Conservation (phyloP, 2,113 vertebrate genomes). For the Lonchura striata region DNA sequence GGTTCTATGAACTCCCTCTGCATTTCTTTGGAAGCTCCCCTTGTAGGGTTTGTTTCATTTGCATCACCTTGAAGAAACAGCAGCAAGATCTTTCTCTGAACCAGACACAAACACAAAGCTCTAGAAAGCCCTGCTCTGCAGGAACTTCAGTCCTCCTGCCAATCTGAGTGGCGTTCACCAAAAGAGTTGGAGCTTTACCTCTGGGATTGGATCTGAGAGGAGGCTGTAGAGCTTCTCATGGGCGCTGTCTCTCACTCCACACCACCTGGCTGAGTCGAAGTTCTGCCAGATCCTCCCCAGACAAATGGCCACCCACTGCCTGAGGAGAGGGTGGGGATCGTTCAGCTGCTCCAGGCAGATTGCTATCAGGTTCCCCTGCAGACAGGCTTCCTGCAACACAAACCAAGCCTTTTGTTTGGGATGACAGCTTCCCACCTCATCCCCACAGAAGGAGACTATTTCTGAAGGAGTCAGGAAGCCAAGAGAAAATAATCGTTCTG, state of each 20-base stretch:
- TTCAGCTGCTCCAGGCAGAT: constrained; percentile 97
- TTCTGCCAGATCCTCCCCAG: constrained; percentile 98
- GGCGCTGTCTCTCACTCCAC: constrained; percentile 94
- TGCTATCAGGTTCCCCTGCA: constrained; percentile 95
- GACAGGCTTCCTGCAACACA: constrained; percentile 88
- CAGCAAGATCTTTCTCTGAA: background rate
- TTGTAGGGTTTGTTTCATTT: background rate
- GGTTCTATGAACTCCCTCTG: background rate
- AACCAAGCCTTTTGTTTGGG: background rate
- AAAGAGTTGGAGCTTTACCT: constrained; percentile 72
- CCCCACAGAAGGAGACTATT: background rate
- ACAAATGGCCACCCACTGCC: constrained; percentile 99
- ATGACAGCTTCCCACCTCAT: background rate
- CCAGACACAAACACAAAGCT: background rate
- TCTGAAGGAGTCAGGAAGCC: background rate
- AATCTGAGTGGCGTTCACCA: fast-evolving
- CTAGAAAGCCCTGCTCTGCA: background rate
- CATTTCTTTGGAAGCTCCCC: background rate
- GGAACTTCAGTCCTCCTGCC: background rate
- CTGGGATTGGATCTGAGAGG: constrained; percentile 92
- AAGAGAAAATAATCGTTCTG: background rate
- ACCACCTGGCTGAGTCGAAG: constrained; percentile 96
- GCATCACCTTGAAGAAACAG: background rate
- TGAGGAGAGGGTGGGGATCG: constrained; percentile 92
- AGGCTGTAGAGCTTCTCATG: constrained; percentile 98